Percentiles rank a stretch among this genome's conserved stretches.
Evolutionary conservation across 2,113 vertebrate species (phyloP).

Genomic region (Grammomys surdaster): DNA sequence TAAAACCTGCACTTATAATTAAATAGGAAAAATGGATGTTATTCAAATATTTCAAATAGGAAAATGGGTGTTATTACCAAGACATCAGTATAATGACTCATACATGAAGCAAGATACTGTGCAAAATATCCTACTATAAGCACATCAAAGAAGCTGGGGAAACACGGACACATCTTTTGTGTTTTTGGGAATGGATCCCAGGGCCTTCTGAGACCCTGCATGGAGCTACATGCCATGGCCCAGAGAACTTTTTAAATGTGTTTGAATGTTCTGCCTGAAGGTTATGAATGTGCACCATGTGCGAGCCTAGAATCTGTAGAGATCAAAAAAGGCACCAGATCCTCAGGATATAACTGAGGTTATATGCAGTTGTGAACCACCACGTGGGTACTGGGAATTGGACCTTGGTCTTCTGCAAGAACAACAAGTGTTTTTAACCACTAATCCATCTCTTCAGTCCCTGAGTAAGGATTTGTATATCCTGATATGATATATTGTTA

Average conservation of each 20-base stretch:
- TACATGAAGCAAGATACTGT: not conserved
- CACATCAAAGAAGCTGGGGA: not conserved
- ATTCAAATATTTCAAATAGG: slow-evolving; percentile 45
- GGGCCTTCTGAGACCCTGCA: not conserved
- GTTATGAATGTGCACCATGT: not conserved
- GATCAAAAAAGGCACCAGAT: not conserved
- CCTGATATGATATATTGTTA: not conserved
- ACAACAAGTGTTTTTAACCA: not conserved
- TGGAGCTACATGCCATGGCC: not conserved
- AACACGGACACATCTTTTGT: not conserved
- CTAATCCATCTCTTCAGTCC: not conserved
- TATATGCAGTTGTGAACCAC: not conserved
- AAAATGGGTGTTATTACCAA: slow-evolving; percentile 13
- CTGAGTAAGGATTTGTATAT: not conserved
- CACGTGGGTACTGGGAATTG: not conserved
- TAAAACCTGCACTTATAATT: slow-evolving; percentile 30
- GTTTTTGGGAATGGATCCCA: not conserved
- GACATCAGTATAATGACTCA: not conserved
- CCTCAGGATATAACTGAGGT: not conserved
- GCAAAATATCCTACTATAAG: slow-evolving; percentile 29
- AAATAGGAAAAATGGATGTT: not conserved
- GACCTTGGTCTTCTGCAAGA: not conserved
- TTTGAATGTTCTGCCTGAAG: not conserved
- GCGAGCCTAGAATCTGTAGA: not conserved
- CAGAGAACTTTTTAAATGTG: not conserved